Conservation (phyloP, 2,797 vertebrate species). For the Clamator glandarius region DNA sequence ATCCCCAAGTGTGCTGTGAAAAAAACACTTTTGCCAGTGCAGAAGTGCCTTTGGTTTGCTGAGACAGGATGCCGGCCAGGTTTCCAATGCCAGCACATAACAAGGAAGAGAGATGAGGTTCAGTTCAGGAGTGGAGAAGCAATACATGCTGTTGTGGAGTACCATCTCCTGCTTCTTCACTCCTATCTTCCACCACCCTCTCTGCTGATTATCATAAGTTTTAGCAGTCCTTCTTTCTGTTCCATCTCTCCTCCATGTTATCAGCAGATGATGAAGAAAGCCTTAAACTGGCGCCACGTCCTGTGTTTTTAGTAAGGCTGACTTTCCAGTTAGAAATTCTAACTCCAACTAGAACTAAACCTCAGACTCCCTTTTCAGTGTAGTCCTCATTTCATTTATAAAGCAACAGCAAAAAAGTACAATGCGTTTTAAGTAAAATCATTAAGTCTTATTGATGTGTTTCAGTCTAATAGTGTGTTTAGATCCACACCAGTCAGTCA, state of each 20-base stretch:
- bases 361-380: background rate
- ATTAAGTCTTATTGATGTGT: background rate
- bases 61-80: background rate
- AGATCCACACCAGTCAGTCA: background rate
- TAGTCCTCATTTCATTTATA: background rate
- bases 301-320: background rate
- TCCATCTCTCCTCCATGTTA: background rate
- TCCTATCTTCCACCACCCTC: background rate
- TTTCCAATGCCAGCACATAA: background rate
- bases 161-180: background rate
- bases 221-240: background rate
- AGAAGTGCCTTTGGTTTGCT: background rate
- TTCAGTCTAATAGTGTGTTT: background rate
- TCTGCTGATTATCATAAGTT: fast-evolving
- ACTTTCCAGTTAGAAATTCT: background rate
- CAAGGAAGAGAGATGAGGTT: background rate
- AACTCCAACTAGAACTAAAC: background rate
- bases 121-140: background rate
- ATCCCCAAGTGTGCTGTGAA: background rate
- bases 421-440: background rate
- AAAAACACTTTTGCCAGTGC: background rate
- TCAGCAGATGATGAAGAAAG: background rate
- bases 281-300: background rate
- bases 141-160: background rate
- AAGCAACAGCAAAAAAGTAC: background rate